Conservation (phyloP, 2,888 invertebrate species). For the Harmothoe impar region DNA sequence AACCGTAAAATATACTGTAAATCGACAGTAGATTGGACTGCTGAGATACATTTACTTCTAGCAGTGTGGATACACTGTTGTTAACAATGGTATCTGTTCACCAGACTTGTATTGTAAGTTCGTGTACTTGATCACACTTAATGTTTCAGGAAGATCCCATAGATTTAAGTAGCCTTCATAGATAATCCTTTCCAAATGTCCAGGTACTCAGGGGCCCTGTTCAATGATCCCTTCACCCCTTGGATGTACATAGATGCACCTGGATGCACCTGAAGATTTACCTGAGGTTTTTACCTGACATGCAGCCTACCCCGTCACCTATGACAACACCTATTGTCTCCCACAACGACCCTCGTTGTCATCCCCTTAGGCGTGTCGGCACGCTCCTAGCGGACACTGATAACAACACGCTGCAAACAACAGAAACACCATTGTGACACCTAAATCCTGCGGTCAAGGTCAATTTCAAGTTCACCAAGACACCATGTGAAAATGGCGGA, state of each 20-base stretch:
- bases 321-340: constrained; percentile 2
- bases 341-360: neutral
- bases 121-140: too few species aligned
- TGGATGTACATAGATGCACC: constrained; percentile 4
- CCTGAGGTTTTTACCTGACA: neutral
- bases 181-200: neutral
- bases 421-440: constrained; percentile 52
- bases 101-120: too few species aligned
- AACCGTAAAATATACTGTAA: too few species aligned
- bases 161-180: neutral
- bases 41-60: too few species aligned
- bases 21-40: too few species aligned
- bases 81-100: too few species aligned
- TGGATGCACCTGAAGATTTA: constrained; percentile 14
- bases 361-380: constrained; percentile 14
- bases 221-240: neutral
- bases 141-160: neutral
- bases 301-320: neutral
- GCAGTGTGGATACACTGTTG: too few species aligned
- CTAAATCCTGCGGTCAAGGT: constrained; percentile 48
- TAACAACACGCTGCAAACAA: constrained; percentile 52
- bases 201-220: neutral
- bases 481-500: constrained; percentile 56
- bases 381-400: constrained; percentile 44
- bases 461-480: neutral